A percentile compares a stretch with the other conserved stretches of the same genome.
Evolutionary conservation across 2,888 invertebrate genomes (phyloP).

Genomic region (Hartigia nigra): DNA sequence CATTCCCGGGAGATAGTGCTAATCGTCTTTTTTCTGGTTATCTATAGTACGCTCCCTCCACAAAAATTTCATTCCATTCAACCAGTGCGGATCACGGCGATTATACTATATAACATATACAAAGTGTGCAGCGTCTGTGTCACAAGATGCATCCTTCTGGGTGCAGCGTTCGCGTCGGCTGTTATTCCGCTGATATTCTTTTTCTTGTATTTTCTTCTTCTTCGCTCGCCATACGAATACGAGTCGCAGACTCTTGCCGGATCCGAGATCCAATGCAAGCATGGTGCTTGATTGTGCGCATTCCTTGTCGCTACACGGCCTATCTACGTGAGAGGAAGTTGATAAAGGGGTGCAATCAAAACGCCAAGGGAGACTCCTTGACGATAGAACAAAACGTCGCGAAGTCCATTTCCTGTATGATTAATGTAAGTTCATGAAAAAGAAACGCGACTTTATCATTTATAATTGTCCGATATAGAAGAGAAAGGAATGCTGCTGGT

Average conservation of each 20-base stretch:
- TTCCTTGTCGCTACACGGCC: constrained; percentile 6
- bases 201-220: not conserved
- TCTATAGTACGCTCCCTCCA: not conserved
- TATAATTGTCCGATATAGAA: not conserved
- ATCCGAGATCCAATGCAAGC: not conserved
- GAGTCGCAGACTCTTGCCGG: not conserved
- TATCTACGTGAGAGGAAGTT: constrained; percentile 8
- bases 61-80: not conserved
- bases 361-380: not conserved
- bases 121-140: not conserved
- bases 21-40: not conserved
- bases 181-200: not conserved
- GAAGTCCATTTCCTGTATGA: not conserved
- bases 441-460: not conserved
- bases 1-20: not conserved
- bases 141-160: not conserved
- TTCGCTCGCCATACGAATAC: not conserved
- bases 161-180: not conserved
- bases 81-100: not conserved
- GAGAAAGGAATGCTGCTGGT: not conserved
- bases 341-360: constrained; percentile 11
- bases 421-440: not conserved
- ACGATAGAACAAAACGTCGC: not conserved
- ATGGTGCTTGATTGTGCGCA: not conserved
- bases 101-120: not conserved